A percentile compares a stretch with the other conserved stretches of the same genome.
Conservation (phyloP, 1,140 invertebrate species). For the Meloidogyne exigua region DNA sequence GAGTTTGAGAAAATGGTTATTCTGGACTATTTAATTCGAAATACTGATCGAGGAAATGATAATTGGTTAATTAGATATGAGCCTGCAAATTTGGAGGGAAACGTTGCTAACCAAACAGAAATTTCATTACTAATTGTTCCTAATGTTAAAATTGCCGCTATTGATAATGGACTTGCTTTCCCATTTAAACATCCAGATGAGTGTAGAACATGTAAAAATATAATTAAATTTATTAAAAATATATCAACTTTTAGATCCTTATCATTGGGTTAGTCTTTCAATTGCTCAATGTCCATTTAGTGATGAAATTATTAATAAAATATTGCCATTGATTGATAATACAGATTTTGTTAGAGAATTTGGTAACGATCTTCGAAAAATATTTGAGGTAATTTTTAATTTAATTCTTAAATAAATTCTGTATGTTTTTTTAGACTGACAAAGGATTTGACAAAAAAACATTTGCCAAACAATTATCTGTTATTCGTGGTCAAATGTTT, state of each 20-base stretch:
- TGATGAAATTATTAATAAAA: conserved; percentile 80
- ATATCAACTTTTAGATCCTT: conserved; percentile 73
- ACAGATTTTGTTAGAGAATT: conserved; percentile 97
- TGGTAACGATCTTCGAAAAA: conserved; percentile 87
- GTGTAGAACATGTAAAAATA: conserved; percentile 81
- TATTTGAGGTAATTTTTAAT: conserved; percentile 78
- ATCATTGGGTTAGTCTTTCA: conserved; percentile 97
- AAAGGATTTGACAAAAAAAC: conserved; percentile 91
- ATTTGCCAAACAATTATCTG: conserved; percentile 96
- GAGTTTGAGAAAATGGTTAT: conserved; percentile 94
- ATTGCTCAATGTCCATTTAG: conserved; percentile 94
- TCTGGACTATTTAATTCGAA: conserved; percentile 97
- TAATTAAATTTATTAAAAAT: neutral
- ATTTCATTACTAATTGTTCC: neutral
- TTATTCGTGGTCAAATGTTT: conserved; percentile 90
- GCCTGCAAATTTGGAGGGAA: neutral
- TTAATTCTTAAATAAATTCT: neutral
- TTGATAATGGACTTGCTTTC: conserved; percentile 98
- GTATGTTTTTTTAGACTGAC: conserved; percentile 75
- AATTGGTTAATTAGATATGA: conserved; percentile 95
- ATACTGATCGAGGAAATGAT: conserved; percentile 97
- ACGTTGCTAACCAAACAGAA: too few species aligned
- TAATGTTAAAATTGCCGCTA: conserved; percentile 81
- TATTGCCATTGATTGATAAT: conserved; percentile 86
- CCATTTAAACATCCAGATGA: conserved; percentile 99